These are phyloP conservation scores for Pseudomyrmex sp. DNA, from an alignment of 1,140 invertebrate species.

Conservation along the genomic window DNA sequence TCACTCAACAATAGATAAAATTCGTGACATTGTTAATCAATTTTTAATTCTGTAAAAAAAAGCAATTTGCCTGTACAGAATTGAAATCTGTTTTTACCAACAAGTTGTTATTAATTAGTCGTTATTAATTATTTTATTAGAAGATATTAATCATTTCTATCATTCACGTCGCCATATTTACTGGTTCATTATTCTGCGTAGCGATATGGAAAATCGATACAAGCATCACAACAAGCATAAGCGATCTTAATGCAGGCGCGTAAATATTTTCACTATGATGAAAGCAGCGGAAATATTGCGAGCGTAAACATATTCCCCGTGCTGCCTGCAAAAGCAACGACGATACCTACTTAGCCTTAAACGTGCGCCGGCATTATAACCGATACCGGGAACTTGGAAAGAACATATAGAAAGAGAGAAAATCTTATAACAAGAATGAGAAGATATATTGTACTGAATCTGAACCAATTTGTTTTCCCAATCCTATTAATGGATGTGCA, in stretches of 20 bases:
- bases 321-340: slow-evolving; percentile 38
- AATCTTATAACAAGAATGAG: slow-evolving; percentile 21
- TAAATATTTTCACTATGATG: slow-evolving; percentile 53
- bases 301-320: slow-evolving; percentile 45
- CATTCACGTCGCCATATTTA: background rate
- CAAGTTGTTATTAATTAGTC: background rate
- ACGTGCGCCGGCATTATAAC: slow-evolving; percentile 23
- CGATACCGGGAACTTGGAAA: slow-evolving; percentile 20
- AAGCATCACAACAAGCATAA: slow-evolving; percentile 9
- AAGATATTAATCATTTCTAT: background rate
- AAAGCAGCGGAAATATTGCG: slow-evolving; percentile 46
- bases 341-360: slow-evolving; percentile 44
- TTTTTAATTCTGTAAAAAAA: background rate
- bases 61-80: background rate
- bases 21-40: no score
- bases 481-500: slow-evolving; percentile 29
- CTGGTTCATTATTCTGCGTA: slow-evolving; percentile 28
- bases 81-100: background rate
- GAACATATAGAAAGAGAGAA: slow-evolving; percentile 6
- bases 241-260: slow-evolving; percentile 28
- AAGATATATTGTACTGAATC: slow-evolving; percentile 5
- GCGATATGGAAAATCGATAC: slow-evolving; percentile 40
- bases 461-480: slow-evolving; percentile 42
- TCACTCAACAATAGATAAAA: no score
- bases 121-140: background rate